A percentile compares a stretch with the other conserved stretches of the same genome.
phyloP scores from a whole-genome alignment of 2,113 vertebrate genomes.

The Salvator merianae region DNA sequence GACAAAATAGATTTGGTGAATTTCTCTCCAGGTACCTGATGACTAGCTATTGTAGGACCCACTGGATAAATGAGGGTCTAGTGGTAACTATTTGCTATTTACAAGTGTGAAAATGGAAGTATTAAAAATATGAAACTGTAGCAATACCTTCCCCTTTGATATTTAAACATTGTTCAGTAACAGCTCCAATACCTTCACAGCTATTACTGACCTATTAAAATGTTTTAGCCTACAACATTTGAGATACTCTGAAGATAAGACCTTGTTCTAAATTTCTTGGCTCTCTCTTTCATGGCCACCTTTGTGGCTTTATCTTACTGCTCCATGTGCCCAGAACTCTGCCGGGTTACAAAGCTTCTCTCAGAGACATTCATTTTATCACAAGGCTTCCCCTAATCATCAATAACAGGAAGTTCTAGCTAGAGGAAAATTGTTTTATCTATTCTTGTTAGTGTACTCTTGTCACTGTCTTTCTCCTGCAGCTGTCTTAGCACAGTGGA shows the following conservation, averaged over 20 bases:
- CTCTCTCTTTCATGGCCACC: not conserved
- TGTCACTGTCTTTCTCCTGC: not conserved
- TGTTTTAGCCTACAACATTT: not conserved
- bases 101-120: not conserved
- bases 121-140: not conserved
- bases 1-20: not conserved
- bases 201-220: conserved; percentile 13
- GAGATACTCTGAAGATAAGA: not conserved
- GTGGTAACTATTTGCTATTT: not conserved
- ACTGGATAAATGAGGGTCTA: not conserved
- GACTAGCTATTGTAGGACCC: not conserved
- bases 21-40: not conserved
- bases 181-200: not conserved
- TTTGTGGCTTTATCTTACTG: not conserved
- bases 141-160: not conserved
- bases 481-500: not conserved
- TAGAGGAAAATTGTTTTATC: not conserved
- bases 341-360: not conserved
- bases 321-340: not conserved
- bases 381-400: not conserved
- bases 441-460: not conserved
- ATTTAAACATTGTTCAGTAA: accelerated
- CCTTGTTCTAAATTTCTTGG: not conserved
- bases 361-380: not conserved
- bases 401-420: not conserved